A percentile compares a stretch with the other conserved stretches of the same genome.
These are phyloP conservation scores for Hirtodrosophila histrioides DNA, from an alignment of 2,888 invertebrate species.

Conservation along the genomic window DNA sequence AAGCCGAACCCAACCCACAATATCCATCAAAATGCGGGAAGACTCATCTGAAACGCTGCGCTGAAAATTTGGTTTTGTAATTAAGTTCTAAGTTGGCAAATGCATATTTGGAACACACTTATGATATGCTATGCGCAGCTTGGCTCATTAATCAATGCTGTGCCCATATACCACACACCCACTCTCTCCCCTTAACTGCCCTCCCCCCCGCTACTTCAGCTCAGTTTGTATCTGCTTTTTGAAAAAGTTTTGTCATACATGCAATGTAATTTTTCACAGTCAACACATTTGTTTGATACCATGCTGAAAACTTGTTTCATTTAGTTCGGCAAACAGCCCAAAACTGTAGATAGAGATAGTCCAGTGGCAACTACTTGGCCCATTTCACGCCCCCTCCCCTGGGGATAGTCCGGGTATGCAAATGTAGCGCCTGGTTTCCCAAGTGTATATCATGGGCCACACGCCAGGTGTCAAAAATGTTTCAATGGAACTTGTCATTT, in stretches of 20 bases:
- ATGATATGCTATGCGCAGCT: conserved; percentile 15
- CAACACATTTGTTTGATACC: conserved; percentile 59
- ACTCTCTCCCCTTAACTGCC: not conserved
- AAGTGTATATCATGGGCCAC: conserved; percentile 49
- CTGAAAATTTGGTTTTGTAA: conserved; percentile 63
- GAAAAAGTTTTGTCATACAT: conserved; percentile 72
- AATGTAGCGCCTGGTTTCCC: conserved; percentile 48
- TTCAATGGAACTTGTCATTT: conserved; percentile 54
- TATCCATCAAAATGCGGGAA: conserved; percentile 74
- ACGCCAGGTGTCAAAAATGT: conserved; percentile 72
- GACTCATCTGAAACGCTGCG: conserved; percentile 30
- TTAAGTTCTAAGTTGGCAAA: conserved; percentile 72
- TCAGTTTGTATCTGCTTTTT: conserved; percentile 30
- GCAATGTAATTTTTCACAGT: conserved; percentile 71
- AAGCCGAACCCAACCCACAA: conserved; percentile 43
- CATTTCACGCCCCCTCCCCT: conserved; percentile 12
- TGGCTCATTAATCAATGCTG: conserved; percentile 66
- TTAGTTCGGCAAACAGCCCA: conserved; percentile 25
- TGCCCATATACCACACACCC: conserved; percentile 32
- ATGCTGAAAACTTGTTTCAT: conserved; percentile 37
- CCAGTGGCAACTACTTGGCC: conserved; percentile 11
- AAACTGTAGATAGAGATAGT: not conserved
- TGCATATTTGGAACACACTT: conserved; percentile 22
- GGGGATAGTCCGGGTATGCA: conserved; percentile 32
- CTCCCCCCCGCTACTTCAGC: not conserved